These are phyloP conservation scores for Scaptomyza caliginosa DNA, from an alignment of 2,888 invertebrate species.

Conservation along the genomic window DNA sequence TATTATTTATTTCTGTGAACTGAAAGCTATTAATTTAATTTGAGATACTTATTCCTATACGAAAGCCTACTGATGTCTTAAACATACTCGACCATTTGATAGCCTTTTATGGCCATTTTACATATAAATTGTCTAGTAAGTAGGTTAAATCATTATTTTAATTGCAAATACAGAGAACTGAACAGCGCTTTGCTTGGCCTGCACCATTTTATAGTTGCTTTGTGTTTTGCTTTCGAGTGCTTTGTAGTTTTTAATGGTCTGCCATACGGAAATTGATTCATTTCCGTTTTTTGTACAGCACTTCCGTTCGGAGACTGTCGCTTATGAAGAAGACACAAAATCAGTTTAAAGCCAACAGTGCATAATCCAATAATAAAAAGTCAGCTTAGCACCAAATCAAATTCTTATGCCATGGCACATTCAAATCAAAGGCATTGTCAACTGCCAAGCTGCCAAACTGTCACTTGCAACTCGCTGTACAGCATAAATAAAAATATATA, in stretches of 20 bases:
- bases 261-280: constrained; percentile 76
- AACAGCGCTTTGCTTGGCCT: not conserved
- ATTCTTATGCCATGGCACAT: constrained; percentile 43
- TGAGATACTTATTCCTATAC: not conserved
- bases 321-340: constrained; percentile 20
- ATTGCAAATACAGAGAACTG: constrained; percentile 21
- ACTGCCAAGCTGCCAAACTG: constrained; percentile 53
- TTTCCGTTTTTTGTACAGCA: constrained; percentile 69
- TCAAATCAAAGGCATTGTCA: constrained; percentile 63
- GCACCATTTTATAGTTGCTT: constrained; percentile 45
- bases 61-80: not conserved
- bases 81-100: not conserved
- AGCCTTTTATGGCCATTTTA: not conserved
- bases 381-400: constrained; percentile 62
- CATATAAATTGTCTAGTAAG: not conserved
- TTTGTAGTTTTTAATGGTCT: constrained; percentile 76
- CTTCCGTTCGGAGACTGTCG: constrained; percentile 48
- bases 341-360: constrained; percentile 41
- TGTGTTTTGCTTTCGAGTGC: constrained; percentile 42
- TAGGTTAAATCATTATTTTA: constrained; percentile 15
- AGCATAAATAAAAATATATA: constrained; percentile 11
- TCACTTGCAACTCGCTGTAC: constrained; percentile 62
- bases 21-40: not conserved
- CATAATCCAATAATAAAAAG: constrained; percentile 46
- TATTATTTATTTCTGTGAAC: not conserved